phyloP scores from a whole-genome alignment of 2,113 vertebrate genomes.

The Stigmatopora argus region DNA sequence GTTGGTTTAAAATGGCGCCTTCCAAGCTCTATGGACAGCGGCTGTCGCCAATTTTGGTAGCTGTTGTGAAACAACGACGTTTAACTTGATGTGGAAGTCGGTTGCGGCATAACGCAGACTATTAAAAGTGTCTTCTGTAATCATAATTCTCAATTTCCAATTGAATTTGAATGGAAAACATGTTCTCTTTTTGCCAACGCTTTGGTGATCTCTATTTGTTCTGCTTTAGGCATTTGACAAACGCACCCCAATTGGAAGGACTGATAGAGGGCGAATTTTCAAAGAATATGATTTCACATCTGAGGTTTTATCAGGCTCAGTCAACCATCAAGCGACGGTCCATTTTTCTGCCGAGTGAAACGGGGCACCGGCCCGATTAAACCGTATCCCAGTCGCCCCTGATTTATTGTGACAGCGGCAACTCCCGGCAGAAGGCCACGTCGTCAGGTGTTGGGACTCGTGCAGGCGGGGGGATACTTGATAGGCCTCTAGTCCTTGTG shows the following conservation, averaged over 20 bases:
- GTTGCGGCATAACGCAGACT: too few relatives aligned
- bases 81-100: too few relatives aligned
- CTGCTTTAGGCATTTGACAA: too few relatives aligned
- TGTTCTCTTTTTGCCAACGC: neutral
- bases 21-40: too few relatives aligned
- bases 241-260: neutral
- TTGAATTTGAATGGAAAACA: neutral
- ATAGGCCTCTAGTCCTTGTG: slow-evolving; percentile 51
- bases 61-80: too few relatives aligned
- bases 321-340: slow-evolving; percentile 61
- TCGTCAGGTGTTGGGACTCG: slow-evolving; percentile 55
- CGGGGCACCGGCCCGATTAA: slow-evolving; percentile 53
- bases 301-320: slow-evolving; percentile 39
- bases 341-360: slow-evolving; percentile 41
- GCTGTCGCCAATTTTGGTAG: too few relatives aligned
- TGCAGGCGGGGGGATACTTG: slow-evolving; percentile 43
- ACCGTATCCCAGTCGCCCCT: slow-evolving; percentile 50
- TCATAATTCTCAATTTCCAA: neutral
- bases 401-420: slow-evolving; percentile 66
- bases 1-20: too few relatives aligned
- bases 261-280: neutral
- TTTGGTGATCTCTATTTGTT: slow-evolving; percentile 32
- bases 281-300: neutral
- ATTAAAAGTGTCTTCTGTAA: neutral
- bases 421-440: slow-evolving; percentile 56